Percentiles rank a stretch among this genome's conserved stretches.
These are phyloP conservation scores for Yasuhikotakia modesta DNA, from an alignment of 2,797 vertebrate species.

Conservation along the genomic window DNA sequence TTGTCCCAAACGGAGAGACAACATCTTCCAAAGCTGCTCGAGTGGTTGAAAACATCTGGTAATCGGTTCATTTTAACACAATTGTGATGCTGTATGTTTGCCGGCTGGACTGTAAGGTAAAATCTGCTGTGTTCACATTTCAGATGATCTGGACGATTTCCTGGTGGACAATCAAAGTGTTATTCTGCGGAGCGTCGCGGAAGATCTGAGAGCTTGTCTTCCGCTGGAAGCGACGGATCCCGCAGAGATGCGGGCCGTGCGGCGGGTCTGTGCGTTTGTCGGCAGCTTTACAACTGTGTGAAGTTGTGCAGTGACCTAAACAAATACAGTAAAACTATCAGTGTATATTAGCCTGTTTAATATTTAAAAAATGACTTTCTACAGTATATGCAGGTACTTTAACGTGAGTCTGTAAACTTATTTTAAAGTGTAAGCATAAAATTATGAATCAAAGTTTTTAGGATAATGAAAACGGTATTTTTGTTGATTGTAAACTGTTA, in stretches of 20 bases:
- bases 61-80: not conserved
- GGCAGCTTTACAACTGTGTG: no score
- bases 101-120: not conserved
- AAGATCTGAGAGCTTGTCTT: conserved; percentile 80
- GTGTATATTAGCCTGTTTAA: no score
- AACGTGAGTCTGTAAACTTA: no score
- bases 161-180: conserved; percentile 69
- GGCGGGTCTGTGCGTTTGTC: conserved; percentile 73
- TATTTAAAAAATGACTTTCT: no score
- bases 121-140: no score
- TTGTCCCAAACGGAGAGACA: conserved; percentile 61
- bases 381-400: no score
- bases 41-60: conserved; percentile 75
- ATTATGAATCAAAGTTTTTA: no score
- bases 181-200: conserved; percentile 80
- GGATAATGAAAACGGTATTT: no score
- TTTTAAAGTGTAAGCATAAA: no score
- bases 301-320: no score
- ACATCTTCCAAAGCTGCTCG: conserved; percentile 67
- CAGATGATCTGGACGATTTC: conserved; percentile 73
- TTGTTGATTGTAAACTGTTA: no score
- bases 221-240: conserved; percentile 81
- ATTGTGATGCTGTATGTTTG: not conserved
- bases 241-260: conserved; percentile 76
- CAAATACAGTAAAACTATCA: no score